phyloP scores from a whole-genome alignment of 2,113 vertebrate genomes.

The Aegithalos caudatus region DNA sequence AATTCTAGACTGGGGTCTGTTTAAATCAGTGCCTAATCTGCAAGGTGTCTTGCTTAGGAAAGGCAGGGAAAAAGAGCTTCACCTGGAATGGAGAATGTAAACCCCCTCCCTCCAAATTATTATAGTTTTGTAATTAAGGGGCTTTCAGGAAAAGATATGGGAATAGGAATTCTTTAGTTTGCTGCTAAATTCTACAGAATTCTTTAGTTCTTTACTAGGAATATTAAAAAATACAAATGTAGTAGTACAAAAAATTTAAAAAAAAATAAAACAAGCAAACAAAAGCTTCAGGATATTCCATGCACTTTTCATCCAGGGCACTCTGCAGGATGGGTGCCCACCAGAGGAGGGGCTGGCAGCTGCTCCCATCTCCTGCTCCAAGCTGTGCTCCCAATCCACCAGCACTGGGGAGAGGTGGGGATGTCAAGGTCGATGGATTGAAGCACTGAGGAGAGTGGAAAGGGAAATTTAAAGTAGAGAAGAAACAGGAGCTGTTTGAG shows the following conservation, averaged over 20 bases:
- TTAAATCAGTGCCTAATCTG: not conserved
- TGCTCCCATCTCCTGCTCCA: not conserved
- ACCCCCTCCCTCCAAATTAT: not conserved
- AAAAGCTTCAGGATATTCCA: not conserved
- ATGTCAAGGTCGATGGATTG: not conserved
- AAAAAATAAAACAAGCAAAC: not conserved
- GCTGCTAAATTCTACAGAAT: too few relatives aligned
- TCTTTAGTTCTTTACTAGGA: not conserved
- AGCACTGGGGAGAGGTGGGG: too few relatives aligned
- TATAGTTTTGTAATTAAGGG: not conserved
- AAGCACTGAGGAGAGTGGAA: not conserved
- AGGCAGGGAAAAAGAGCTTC: not conserved
- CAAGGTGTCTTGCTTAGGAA: not conserved
- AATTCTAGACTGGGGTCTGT: not conserved
- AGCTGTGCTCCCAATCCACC: not conserved
- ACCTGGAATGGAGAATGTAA: not conserved
- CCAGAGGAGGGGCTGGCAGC: not conserved
- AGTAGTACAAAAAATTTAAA: too few relatives aligned
- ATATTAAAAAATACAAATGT: not conserved
- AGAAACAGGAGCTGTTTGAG: not conserved
- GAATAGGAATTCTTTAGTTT: not conserved
- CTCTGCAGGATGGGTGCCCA: not conserved
- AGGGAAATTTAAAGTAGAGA: not conserved
- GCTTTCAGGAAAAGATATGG: not conserved
- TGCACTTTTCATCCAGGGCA: not conserved